Conservation (phyloP, 2,113 vertebrate genomes). For the Pithys albifrons region DNA sequence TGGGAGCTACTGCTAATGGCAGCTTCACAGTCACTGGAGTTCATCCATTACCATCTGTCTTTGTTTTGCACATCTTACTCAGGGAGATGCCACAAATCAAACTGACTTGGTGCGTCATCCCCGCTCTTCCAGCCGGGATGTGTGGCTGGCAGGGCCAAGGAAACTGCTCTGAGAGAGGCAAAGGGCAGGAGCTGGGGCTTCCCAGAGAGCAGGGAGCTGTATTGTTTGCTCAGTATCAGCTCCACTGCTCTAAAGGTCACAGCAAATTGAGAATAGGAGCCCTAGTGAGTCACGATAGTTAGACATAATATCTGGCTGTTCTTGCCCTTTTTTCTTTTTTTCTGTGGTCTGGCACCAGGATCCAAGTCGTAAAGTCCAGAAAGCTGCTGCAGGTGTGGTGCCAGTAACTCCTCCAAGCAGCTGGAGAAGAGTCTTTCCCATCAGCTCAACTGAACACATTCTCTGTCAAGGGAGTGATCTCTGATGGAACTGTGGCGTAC, state of each 20-base stretch:
- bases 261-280: constrained; percentile 34
- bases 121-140: not conserved
- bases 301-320: constrained; percentile 1
- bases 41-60: constrained; percentile 52
- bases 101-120: constrained; percentile 42
- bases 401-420: not conserved
- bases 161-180: not conserved
- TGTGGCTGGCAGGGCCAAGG: not conserved
- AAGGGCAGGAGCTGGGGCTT: not conserved
- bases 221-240: constrained; percentile 22
- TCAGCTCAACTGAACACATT: not conserved
- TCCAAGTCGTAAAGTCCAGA: not conserved
- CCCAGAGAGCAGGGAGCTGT: not conserved
- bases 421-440: not conserved
- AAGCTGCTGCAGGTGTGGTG: constrained; percentile 9
- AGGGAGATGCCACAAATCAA: constrained; percentile 55
- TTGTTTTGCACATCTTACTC: constrained; percentile 37
- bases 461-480: not conserved
- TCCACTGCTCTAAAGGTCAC: constrained; percentile 20
- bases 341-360: not conserved
- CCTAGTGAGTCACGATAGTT: constrained; percentile 13
- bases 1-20: not conserved
- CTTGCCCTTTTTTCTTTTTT: not conserved
- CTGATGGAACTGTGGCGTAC: not conserved
- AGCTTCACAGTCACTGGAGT: not conserved